Evolutionary conservation across 2,113 vertebrate genomes (phyloP).

Genomic region (Oreotrochilus melanogaster): DNA sequence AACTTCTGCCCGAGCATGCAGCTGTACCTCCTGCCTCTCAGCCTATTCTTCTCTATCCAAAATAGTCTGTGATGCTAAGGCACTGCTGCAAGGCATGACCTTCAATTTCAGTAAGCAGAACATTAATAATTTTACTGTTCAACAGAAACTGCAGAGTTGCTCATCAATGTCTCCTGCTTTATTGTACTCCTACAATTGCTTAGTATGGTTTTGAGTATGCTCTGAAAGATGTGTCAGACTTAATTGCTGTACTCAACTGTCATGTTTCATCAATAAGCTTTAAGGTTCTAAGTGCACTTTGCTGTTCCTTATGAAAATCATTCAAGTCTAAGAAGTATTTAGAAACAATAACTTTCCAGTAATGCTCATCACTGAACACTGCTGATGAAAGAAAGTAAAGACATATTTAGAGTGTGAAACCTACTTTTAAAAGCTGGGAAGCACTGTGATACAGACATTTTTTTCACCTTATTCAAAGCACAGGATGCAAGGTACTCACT

Average conservation of each 20-base stretch:
- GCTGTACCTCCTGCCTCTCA: background rate
- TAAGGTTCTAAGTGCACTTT: background rate
- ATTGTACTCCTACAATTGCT: background rate
- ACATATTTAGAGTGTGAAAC: background rate
- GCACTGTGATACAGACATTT: background rate
- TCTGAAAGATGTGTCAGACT: background rate
- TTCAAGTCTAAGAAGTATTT: background rate
- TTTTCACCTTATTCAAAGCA: background rate
- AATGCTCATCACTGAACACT: background rate
- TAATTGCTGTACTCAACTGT: background rate
- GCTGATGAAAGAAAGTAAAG: background rate
- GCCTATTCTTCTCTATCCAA: background rate
- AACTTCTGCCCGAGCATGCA: background rate
- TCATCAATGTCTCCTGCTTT: background rate
- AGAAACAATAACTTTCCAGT: background rate
- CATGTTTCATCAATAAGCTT: background rate
- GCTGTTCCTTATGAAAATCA: background rate
- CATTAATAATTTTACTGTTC: background rate
- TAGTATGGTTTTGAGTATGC: background rate
- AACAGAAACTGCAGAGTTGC: background rate
- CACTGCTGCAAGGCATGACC: background rate
- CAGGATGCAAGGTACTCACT: background rate
- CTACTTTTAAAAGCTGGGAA: background rate
- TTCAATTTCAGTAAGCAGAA: background rate
- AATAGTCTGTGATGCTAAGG: background rate